These are phyloP conservation scores for Microtus pennsylvanicus DNA, from an alignment of 2,113 vertebrate genomes.

Conservation along the genomic window DNA sequence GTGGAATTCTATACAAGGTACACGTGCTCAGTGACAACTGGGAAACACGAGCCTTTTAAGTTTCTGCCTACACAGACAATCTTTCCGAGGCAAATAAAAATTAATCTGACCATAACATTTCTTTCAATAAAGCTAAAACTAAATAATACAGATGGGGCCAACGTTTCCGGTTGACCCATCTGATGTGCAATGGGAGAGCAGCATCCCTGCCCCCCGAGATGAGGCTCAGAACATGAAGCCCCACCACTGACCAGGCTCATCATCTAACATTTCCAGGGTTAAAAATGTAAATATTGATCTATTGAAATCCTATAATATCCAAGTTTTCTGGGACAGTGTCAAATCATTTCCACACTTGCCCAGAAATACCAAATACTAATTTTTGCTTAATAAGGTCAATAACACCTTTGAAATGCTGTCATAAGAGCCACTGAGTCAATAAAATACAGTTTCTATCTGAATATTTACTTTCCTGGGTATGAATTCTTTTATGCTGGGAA, in stretches of 20 bases:
- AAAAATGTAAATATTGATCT: slow-evolving; percentile 85
- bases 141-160: slow-evolving; percentile 57
- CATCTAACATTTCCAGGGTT: slow-evolving; percentile 75
- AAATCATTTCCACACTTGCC: slow-evolving; percentile 41
- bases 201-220: slow-evolving; percentile 52
- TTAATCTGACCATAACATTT: slow-evolving; percentile 30
- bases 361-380: slow-evolving; percentile 72
- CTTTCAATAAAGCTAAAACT: slow-evolving; percentile 10
- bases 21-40: not conserved
- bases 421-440: slow-evolving; percentile 80
- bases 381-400: slow-evolving; percentile 78
- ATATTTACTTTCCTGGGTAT: slow-evolving; percentile 79
- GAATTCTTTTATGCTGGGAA: slow-evolving; percentile 78
- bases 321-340: slow-evolving; percentile 35
- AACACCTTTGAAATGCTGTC: slow-evolving; percentile 80
- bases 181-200: slow-evolving; percentile 64
- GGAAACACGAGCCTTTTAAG: not conserved
- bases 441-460: slow-evolving; percentile 75
- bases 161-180: slow-evolving; percentile 72
- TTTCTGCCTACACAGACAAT: not conserved
- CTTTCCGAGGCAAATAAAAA: slow-evolving; percentile 33
- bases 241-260: slow-evolving; percentile 12
- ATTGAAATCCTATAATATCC: slow-evolving; percentile 75
- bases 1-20: not conserved
- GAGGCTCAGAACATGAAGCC: slow-evolving; percentile 9